Evolutionary conservation across 2,888 invertebrate genomes (phyloP), one percentile per base, ranked within the genome.

Genomic region (Busseola fusca): DNA sequence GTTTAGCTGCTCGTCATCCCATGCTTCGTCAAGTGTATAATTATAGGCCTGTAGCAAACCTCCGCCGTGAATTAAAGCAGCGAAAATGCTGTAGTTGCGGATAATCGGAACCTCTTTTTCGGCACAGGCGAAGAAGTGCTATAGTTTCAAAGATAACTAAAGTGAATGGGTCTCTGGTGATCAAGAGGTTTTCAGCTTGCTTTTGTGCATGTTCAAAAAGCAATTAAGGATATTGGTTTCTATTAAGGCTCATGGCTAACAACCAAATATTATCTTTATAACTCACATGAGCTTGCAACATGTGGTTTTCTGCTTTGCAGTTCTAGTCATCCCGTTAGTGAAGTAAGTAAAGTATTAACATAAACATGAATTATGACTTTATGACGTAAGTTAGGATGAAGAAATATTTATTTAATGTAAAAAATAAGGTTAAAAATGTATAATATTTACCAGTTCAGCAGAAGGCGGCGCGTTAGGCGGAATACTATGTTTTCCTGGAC

Each of bases 401-500:
- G 21, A 77, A 60, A 60, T 40, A 25, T 40, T 12, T 48, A 48
- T 34, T 58, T 21, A 27, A 48, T 40, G 9, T 42, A 58, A 52
- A 59, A 21, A 58, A 52, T 40, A 0, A 52, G 50, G n/a, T 62
- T 52, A 54, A 34, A 48, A 60, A 64, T 30, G 18, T 60, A 56
- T 48, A 16, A 69, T 80, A 89, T 91, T 90, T 91, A 97, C 97
- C 94, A 98, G 97, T 93, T 98, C 98, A 64, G 98, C 97, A 84
- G 97, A 97, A 67, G 98, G 98, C 79, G 97, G 97, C 71, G 97
- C 97, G 80, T 97, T 96, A 56, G 96, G 96, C 72, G 96, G 96
- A 87, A 97, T 96, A 88, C 96, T 97, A 86, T 97, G 97, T 90
- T 97, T 97, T 25, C 97, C 96, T 21, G 97, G 96, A 64, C 98